These are phyloP conservation scores for Melipona bicolor DNA, from an alignment of 2,888 invertebrate genomes.

Conservation along the genomic window DNA sequence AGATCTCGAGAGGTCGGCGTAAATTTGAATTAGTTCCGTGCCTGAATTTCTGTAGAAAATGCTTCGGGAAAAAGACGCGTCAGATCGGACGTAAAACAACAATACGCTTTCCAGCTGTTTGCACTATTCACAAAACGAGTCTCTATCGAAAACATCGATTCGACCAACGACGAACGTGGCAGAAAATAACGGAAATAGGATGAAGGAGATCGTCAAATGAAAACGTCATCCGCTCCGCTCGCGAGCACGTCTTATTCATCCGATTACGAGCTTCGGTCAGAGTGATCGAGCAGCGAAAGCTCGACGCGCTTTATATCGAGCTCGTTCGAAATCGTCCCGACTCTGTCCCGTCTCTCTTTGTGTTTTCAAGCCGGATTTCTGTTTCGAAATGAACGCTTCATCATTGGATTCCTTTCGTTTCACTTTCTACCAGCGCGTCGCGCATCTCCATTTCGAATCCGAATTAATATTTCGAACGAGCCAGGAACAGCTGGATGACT, in stretches of 20 bases:
- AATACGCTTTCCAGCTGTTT: too few relatives aligned
- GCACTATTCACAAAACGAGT: background rate
- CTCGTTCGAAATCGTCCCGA: background rate
- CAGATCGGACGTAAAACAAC: too few relatives aligned
- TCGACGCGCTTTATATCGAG: background rate
- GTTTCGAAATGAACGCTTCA: background rate
- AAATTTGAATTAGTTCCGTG: too few relatives aligned
- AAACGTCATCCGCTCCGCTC: background rate
- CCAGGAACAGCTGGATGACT: slow-evolving; percentile 4
- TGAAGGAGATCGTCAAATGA: background rate
- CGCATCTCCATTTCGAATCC: background rate
- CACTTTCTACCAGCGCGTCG: background rate
- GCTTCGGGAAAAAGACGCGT: too few relatives aligned
- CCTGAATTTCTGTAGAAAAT: too few relatives aligned
- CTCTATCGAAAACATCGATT: background rate
- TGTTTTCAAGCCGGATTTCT: slow-evolving; percentile 9
- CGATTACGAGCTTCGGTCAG: background rate
- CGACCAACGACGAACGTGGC: background rate
- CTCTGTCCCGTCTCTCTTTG: background rate
- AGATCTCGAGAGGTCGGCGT: too few relatives aligned
- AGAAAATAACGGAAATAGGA: background rate
- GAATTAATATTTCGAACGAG: background rate
- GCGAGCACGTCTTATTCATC: slow-evolving; percentile 2
- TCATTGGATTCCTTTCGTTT: slow-evolving; percentile 13
- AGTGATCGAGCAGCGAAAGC: background rate